A percentile compares a stretch with the other conserved stretches of the same genome.
Conservation (phyloP, 2,888 invertebrate species). For the Achlya flavicornis region DNA sequence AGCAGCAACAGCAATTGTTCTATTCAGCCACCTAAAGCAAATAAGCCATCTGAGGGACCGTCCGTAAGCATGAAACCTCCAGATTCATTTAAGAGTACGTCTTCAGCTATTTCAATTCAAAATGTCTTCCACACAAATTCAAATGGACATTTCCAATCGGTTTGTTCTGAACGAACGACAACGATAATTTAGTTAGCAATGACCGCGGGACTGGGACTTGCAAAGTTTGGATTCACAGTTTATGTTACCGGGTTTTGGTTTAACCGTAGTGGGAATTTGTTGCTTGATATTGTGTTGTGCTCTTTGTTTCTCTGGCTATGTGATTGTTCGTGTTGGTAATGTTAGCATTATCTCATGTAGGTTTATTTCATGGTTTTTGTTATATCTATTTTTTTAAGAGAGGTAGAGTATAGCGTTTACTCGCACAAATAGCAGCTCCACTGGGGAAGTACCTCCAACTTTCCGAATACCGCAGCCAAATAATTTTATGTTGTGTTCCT, state of each 20-base stretch:
- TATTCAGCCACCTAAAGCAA: not conserved
- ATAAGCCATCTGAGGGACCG: not conserved
- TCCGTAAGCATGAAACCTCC: constrained; percentile 2
- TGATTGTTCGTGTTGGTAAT: not conserved
- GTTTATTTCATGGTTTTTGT: not conserved
- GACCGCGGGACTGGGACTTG: constrained; percentile 5
- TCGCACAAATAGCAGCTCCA: too few relatives aligned
- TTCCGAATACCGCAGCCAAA: too few relatives aligned
- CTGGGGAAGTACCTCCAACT: too few relatives aligned
- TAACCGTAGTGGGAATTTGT: constrained; percentile 6
- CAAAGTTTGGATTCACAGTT: constrained; percentile 3
- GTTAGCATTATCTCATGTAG: not conserved
- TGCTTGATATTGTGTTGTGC: constrained; percentile 2
- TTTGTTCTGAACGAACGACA: constrained; percentile 7
- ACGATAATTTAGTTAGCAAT: constrained; percentile 8
- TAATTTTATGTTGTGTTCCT: too few relatives aligned
- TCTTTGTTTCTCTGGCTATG: not conserved
- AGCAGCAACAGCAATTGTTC: not conserved
- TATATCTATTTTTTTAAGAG: too few relatives aligned
- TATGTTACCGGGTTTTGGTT: not conserved
- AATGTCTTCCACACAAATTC: constrained; percentile 8
- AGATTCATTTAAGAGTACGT: constrained; percentile 6
- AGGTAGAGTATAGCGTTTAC: too few relatives aligned
- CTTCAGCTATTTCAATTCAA: constrained; percentile 8
- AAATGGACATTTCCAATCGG: constrained; percentile 8